Percentiles rank a stretch among this genome's conserved stretches.
phyloP scores from a whole-genome alignment of 1,140 invertebrate species.

The Drosophila oshimai region DNA sequence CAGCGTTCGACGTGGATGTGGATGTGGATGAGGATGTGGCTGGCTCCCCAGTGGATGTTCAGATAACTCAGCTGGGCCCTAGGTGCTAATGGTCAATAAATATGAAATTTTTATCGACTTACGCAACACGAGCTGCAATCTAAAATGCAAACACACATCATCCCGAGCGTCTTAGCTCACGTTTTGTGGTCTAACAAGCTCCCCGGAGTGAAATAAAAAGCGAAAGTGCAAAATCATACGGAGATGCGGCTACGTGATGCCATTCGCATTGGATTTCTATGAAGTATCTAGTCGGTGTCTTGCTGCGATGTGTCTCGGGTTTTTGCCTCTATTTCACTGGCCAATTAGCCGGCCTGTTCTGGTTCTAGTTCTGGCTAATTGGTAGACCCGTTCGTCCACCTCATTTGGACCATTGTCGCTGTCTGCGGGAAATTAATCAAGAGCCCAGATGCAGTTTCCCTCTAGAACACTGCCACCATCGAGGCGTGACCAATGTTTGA shows the following conservation, averaged over 20 bases:
- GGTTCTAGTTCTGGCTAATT: slow-evolving; percentile 35
- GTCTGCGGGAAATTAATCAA: slow-evolving; percentile 73
- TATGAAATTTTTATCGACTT: slow-evolving; percentile 77
- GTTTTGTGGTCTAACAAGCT: slow-evolving; percentile 70
- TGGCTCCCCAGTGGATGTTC: slow-evolving; percentile 2
- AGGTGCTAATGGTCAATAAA: slow-evolving; percentile 80
- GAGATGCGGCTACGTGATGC: slow-evolving; percentile 66
- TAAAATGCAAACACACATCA: slow-evolving; percentile 68
- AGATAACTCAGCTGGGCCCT: slow-evolving; percentile 55
- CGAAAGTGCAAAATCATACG: slow-evolving; percentile 66
- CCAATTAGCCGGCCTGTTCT: slow-evolving; percentile 49
- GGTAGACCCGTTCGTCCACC: slow-evolving; percentile 31
- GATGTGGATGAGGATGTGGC: not conserved
- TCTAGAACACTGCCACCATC: slow-evolving; percentile 6
- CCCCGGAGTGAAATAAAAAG: slow-evolving; percentile 75
- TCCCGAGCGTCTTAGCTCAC: slow-evolving; percentile 43
- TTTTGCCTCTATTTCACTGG: not conserved
- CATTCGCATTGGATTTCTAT: slow-evolving; percentile 10
- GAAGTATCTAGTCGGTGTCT: too few relatives aligned
- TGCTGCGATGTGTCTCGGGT: not conserved
- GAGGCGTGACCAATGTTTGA: slow-evolving; percentile 32
- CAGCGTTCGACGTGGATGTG: slow-evolving; percentile 11
- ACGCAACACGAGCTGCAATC: slow-evolving; percentile 66
- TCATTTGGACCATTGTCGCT: slow-evolving; percentile 73
- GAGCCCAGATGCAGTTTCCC: slow-evolving; percentile 35